Evolutionary conservation across 2,797 vertebrate genomes (phyloP).

Genomic region (Acrossocheilus wenchowensis): DNA sequence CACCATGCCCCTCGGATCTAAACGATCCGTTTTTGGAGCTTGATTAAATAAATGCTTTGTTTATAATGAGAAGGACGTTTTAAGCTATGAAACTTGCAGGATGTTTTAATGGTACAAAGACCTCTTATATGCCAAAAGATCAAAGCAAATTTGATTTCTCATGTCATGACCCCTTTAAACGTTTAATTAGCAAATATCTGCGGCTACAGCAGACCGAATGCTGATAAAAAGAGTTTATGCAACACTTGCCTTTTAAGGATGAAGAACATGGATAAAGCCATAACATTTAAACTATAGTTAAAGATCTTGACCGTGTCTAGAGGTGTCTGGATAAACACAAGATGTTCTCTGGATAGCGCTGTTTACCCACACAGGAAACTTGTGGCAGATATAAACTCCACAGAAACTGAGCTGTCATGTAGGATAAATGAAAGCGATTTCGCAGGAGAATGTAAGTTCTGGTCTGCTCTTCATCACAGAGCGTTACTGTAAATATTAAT

Average conservation of each 20-base stretch:
- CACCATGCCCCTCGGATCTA: too few species aligned
- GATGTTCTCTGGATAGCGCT: conserved; percentile 27
- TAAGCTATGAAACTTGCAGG: too few species aligned
- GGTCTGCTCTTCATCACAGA: conserved; percentile 9
- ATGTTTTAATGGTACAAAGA: too few species aligned
- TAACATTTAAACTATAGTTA: conserved; percentile 1
- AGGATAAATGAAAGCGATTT: conserved; percentile 41
- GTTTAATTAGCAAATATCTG: background rate
- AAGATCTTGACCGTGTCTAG: background rate
- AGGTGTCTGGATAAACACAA: conserved; percentile 11
- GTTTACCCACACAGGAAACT: conserved; percentile 39
- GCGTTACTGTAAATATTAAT: conserved; percentile 10
- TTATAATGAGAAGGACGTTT: too few species aligned
- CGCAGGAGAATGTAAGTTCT: background rate
- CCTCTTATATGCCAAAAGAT: too few species aligned
- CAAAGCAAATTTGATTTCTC: too few species aligned
- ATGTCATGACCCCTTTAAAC: background rate
- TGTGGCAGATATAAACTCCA: conserved; percentile 11
- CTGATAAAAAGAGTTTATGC: background rate
- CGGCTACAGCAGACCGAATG: background rate
- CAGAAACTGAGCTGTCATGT: conserved; percentile 15
- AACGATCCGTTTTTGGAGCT: too few species aligned
- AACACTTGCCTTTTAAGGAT: background rate
- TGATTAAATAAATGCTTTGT: too few species aligned
- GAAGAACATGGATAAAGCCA: background rate